Conservation (phyloP, 2,888 invertebrate genomes). For the Esperia sulphurella region DNA sequence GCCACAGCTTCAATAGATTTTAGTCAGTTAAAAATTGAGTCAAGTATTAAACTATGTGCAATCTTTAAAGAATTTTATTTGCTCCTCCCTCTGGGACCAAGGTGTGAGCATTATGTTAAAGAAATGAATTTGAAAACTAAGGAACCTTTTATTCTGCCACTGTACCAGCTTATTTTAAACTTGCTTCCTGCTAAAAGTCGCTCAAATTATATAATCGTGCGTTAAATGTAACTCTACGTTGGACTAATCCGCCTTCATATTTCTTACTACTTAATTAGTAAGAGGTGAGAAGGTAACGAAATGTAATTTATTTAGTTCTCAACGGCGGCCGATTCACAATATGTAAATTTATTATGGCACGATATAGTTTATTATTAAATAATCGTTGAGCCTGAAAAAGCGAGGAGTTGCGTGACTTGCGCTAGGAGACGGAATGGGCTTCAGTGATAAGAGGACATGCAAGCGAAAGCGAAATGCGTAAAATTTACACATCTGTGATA, state of each 20-base stretch:
- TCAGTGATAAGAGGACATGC: constrained; percentile 3
- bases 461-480: background rate
- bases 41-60: no score
- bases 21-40: no score
- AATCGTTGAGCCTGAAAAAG: constrained; percentile 64
- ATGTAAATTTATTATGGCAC: constrained; percentile 61
- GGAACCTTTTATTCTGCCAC: no score
- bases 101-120: no score
- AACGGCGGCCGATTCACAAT: constrained; percentile 56
- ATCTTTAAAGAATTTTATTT: no score
- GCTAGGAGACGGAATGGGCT: constrained; percentile 6
- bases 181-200: background rate
- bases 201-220: background rate
- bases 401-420: constrained; percentile 55
- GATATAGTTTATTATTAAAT: constrained; percentile 69
- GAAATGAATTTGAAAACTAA: no score
- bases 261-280: constrained; percentile 49
- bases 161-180: no score
- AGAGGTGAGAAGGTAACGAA: constrained; percentile 68
- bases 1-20: no score
- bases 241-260: constrained; percentile 7
- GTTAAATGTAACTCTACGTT: background rate
- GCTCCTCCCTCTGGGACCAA: no score
- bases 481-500: no score
- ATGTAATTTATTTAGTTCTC: constrained; percentile 67